Conservation (phyloP, 2,888 invertebrate species). For the Stenichneumon culpator region DNA sequence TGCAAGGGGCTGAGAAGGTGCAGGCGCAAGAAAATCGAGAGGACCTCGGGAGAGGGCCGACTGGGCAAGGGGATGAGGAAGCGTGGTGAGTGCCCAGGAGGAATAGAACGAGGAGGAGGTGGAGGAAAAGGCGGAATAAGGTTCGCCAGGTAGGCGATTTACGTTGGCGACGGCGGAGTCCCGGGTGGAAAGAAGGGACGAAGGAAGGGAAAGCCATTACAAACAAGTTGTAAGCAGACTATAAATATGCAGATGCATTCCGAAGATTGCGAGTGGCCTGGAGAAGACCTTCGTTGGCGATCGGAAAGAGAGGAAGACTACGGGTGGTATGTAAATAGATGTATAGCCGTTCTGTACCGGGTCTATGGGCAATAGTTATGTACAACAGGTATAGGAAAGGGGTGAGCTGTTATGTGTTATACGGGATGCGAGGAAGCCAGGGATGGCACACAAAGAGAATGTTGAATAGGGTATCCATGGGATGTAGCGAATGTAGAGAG, state of each 20-base stretch:
- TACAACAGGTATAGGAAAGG: background rate
- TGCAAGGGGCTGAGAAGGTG: conserved; percentile 35
- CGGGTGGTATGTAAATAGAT: conserved; percentile 49
- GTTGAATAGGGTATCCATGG: conserved; percentile 3
- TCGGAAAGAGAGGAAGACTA: conserved; percentile 48
- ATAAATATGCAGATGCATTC: conserved; percentile 71
- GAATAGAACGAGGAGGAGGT: background rate
- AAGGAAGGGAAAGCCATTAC: conserved; percentile 59
- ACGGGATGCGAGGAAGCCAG: conserved; percentile 32
- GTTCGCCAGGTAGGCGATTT: conserved; percentile 64
- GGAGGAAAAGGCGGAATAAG: conserved; percentile 38
- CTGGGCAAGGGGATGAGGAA: conserved; percentile 21
- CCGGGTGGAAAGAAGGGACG: conserved; percentile 18
- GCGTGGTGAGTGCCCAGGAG: conserved; percentile 18
- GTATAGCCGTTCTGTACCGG: conserved; percentile 47
- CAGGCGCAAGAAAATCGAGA: conserved; percentile 35
- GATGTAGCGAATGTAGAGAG: background rate
- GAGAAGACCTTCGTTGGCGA: conserved; percentile 60
- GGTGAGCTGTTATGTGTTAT: conserved; percentile 36
- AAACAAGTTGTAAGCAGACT: conserved; percentile 70
- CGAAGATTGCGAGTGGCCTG: conserved; percentile 67
- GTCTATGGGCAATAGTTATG: conserved; percentile 43
- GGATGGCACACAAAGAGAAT: conserved; percentile 42
- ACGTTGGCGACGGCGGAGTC: conserved; percentile 44
- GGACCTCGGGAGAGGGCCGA: conserved; percentile 23